Base-by-base conservation (phyloP, 1,140 invertebrate genomes). In the Cardiocondyla obscurior region DNA sequence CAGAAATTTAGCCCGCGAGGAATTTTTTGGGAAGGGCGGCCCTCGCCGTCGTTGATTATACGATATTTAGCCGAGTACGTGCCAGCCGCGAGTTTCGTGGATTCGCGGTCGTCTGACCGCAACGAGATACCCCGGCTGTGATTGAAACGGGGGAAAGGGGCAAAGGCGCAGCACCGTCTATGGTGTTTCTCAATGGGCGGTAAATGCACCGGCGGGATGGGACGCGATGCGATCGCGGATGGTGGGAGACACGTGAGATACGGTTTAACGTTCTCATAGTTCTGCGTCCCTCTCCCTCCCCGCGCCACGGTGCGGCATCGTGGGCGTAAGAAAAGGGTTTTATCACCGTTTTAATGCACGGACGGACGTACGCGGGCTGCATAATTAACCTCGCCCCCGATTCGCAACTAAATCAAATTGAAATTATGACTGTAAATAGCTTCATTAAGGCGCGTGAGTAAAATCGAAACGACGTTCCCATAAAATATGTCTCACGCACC, bases 171-270 rank as follows among this genome's bases (percentile, higher is more conserved):
- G 81, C 85, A 83, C 57, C 85, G 65, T 87, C 86, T 72, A 46
- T 69, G n/a, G 55, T 83, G 85, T 88, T 88, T 85, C 87, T 88
- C 87, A 88, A 87, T 88, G 87, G 72, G 60, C 77, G 83, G 53
- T 85, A 88, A 88, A 82, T 87, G 85, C 86, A 49, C 82, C 81
- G 85, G 39, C 69, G 73, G 46, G 77, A 70, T 55, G 62, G 25
- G 73, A 2, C 39, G 53, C n/a, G 73, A 65, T 55, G 62, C 39
- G 74, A 83, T 82, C 57, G 85, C 70, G 83, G 82, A 77, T 73
- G 85, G 57, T 69, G 77, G 69, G 57, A 84, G 82, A 79, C 42
- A 85, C 83, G 83, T 74, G 85, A 82, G 86, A 87, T 84, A 85
- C 82, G 82, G 44, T 84, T 82, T 84, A 77, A 84, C 55, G 74